Evolutionary conservation across 2,797 vertebrate genomes (phyloP), one percentile per base, ranked within the genome.

Genomic region (Neopelma chrysocephalum): DNA sequence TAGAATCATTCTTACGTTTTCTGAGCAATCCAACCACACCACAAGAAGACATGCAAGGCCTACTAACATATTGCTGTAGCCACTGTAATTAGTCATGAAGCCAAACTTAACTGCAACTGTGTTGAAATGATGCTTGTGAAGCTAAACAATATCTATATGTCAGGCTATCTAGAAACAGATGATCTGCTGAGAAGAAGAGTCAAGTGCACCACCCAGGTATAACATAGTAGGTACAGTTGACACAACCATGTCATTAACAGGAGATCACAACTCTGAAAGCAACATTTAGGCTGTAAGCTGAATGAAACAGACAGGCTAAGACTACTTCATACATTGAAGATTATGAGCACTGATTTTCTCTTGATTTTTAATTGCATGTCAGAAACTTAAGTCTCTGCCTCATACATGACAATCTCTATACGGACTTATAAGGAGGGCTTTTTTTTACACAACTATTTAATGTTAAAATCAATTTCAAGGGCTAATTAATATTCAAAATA

Each of bases 401-500:
- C 25, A 32, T 34, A 61, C 19, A 12, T 40, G 3, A 53, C 10
- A 65, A 38, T 20, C 25, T 77, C 36, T 47, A 21, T 6, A 34
- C 4, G 15, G 11, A 45, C 11, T 17, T 29, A 8, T 27, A 73
- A 62, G 27, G 32, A 75, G 27, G 1, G 3, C 1, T 1, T 29
- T 64, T 36, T 72, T 36, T 26, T 0, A 15, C 75, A 38, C 7
- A 73, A 43, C 5, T 47, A 22, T 19, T 88, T 54, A 42, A 60
- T 9, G 16, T 47, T 88, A 50, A 78, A 72, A 88, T 53, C 3
- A n/a, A 31, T 80, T 77, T 72, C 26, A 51, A 60, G 10, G 15
- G 5, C 7, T 77, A 31, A 32, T 56, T 78, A 71, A 82, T 54
- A 87, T 26, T 2, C 22, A 76, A 76, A 77, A 64, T 42, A 27